Percentiles rank a stretch among this genome's conserved stretches.
phyloP scores from a whole-genome alignment of 2,113 vertebrate species.

The Mungos mungo region DNA sequence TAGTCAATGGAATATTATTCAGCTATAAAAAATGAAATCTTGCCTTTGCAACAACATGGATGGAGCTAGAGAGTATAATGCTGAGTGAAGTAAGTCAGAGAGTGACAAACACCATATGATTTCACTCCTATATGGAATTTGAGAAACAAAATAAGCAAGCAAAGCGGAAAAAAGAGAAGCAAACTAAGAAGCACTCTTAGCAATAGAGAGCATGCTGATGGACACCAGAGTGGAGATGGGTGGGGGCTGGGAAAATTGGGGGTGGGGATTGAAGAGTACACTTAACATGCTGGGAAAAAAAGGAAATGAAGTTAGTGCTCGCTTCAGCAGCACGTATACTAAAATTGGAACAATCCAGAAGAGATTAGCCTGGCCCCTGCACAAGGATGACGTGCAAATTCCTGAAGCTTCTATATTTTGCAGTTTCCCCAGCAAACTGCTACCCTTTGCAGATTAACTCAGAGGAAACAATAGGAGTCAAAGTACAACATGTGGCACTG shows the following conservation, averaged over 20 bases:
- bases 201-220: neutral
- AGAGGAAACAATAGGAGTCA: neutral
- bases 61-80: neutral
- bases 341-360: neutral
- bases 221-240: neutral
- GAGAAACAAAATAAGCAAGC: neutral
- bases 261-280: neutral
- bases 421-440: neutral
- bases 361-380: neutral
- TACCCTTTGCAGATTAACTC: neutral
- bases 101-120: neutral
- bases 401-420: neutral
- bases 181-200: neutral
- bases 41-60: neutral
- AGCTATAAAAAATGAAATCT: neutral
- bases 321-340: neutral
- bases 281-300: neutral
- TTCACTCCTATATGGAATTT: neutral
- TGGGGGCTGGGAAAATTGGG: neutral
- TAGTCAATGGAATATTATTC: neutral
- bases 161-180: neutral
- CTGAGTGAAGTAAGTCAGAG: neutral
- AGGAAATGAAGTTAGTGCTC: neutral
- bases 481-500: neutral
- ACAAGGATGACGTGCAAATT: neutral